phyloP scores from a whole-genome alignment of 2,113 vertebrate genomes.

The Pachyramphus minor region DNA sequence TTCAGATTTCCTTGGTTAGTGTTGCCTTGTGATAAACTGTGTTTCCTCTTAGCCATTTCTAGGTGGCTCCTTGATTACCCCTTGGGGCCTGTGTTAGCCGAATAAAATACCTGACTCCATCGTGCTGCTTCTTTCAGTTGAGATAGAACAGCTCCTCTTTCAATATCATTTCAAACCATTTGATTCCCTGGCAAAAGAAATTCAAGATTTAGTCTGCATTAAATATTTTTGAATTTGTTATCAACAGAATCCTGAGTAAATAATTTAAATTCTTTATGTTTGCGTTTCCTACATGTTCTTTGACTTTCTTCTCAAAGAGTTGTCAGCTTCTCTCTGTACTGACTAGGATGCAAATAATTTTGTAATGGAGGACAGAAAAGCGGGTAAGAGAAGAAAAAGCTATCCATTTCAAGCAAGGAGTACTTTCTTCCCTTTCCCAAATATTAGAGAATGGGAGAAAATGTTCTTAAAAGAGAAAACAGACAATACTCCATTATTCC shows the following conservation, averaged over 20 bases:
- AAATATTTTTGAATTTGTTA: not conserved
- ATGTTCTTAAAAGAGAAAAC: not conserved
- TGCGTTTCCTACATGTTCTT: not conserved
- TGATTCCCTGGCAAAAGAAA: not conserved
- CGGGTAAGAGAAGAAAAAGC: not conserved
- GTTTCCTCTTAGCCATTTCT: not conserved
- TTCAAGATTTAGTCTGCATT: not conserved
- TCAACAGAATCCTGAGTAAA: not conserved
- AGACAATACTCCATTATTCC: not conserved
- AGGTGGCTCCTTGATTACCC: not conserved
- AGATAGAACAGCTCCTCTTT: not conserved
- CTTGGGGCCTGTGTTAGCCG: not conserved
- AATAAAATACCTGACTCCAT: not conserved
- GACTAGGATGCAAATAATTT: not conserved
- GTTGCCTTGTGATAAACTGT: not conserved
- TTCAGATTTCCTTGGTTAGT: not conserved
- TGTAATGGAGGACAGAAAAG: not conserved
- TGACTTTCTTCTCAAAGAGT: not conserved
- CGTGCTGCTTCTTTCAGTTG: accelerated
- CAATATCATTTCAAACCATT: not conserved
- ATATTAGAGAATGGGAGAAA: not conserved
- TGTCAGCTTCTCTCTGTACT: not conserved
- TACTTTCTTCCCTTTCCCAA: not conserved
- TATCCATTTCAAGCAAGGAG: not conserved
- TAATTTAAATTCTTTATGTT: not conserved